Conservation (phyloP, 1,140 invertebrate species). For the Pinna nobilis region DNA sequence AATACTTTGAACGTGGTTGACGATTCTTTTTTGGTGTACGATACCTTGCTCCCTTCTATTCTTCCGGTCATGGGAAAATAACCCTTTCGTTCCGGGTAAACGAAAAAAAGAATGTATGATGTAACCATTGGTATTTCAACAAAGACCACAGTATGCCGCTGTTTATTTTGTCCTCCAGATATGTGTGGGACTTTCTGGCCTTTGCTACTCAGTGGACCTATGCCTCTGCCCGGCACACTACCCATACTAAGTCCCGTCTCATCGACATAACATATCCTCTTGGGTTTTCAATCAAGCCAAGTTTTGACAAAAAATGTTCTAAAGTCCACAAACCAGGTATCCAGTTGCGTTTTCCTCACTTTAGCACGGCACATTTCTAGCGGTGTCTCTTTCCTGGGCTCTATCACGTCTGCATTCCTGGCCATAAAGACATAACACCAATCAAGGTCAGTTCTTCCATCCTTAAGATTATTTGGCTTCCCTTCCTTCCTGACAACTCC, state of each 20-base stretch:
- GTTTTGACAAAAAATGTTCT: neutral
- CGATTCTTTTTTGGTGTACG: slow-evolving; percentile 46
- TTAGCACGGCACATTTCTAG: slow-evolving; percentile 12
- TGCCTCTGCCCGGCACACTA: slow-evolving; percentile 19
- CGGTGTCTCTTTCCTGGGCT: slow-evolving; percentile 25
- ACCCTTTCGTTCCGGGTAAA: slow-evolving; percentile 33
- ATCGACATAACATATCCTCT: slow-evolving; percentile 18
- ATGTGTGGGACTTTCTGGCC: slow-evolving; percentile 8
- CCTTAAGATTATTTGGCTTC: slow-evolving; percentile 14
- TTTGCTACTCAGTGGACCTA: slow-evolving; percentile 25
- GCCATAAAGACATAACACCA: slow-evolving; percentile 18
- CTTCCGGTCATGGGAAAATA: slow-evolving; percentile 35
- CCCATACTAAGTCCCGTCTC: slow-evolving; percentile 24
- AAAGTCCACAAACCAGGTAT: neutral
- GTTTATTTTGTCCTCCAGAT: slow-evolving; percentile 23
- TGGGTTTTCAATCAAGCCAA: slow-evolving; percentile 7
- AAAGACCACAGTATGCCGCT: slow-evolving; percentile 14
- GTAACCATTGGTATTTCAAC: slow-evolving; percentile 18
- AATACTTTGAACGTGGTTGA: slow-evolving; percentile 24
- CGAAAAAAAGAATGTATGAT: slow-evolving; percentile 32
- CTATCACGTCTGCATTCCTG: slow-evolving; percentile 11
- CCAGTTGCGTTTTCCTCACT: neutral
- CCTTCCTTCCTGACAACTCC: slow-evolving; percentile 27
- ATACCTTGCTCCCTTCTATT: slow-evolving; percentile 21
- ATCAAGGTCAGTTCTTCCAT: slow-evolving; percentile 2